Evolutionary conservation across 1,140 invertebrate genomes (phyloP), one percentile per base, ranked within the genome.

Genomic region (Cataglyphis hispanica): DNA sequence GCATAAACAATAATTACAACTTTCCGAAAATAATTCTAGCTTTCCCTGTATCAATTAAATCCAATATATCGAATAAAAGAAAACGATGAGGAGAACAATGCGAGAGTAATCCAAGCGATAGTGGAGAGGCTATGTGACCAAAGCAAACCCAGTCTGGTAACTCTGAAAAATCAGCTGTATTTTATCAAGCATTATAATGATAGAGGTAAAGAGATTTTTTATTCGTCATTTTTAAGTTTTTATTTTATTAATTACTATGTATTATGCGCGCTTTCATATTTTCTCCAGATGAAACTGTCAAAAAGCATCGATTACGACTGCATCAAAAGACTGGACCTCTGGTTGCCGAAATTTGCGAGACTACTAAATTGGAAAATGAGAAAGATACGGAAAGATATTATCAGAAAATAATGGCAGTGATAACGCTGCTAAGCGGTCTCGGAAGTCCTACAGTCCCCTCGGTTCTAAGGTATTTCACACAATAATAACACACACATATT

Each of bases 161-260:
- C 95, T 1, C 86, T 97, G 11, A 96, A 96, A 92, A 97, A 97
- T 95, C 97, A 98, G 90, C 95, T 97, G 67, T 96, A 97, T 85
- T 97, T 97, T 92, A 95, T 96, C 34, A 97, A 96, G 86, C 96
- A 97, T 89, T 97, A 97, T 91, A 96, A 96, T 25, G 95, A 95
- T 34, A 95, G 96, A 95, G 93, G 95, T 95, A 85, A 90, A 11
- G 43, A 63, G 13, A n/a, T 11, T 37, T 5, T 40, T 53, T 0
- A 37, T 56, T 27, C 25, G 25, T 50, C 5, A 77, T 61, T 19
- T 31, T 50, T 7, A 46, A 0, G 3, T 11, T 27, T 77, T 22
- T 22, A 22, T 31, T 27, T 3, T 56, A 11, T 27, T 67, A 27
- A 66, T 19, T 27, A 53, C 16, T 25, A 53, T 13, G n/a, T 40